Evolutionary conservation across 2,888 invertebrate genomes (phyloP).

Genomic region (Andrena marginata): DNA sequence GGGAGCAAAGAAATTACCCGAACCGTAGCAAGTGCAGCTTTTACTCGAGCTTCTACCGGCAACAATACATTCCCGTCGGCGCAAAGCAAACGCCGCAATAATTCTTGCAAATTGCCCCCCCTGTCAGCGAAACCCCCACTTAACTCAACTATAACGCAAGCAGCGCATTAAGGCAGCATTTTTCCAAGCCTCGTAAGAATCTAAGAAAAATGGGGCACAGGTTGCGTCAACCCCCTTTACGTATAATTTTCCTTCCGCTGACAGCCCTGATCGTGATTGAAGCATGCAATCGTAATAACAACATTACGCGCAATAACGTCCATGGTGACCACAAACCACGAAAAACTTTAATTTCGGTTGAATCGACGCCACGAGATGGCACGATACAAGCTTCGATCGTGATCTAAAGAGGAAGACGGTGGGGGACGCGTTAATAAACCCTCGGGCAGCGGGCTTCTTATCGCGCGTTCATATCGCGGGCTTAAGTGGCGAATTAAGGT

Average conservation of each 20-base stretch:
- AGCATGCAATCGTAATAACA: conserved; percentile 3
- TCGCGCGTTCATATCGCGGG: conserved; percentile 57
- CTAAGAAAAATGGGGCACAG: background rate
- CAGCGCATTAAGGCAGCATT: background rate
- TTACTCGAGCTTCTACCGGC: background rate
- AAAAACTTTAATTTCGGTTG: conserved; percentile 13
- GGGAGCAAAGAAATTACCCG: too few species aligned
- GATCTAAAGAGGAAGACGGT: conserved; percentile 29
- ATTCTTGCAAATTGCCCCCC: background rate
- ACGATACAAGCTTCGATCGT: conserved; percentile 24
- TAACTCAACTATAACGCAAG: background rate
- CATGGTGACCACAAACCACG: background rate
- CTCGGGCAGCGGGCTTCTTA: conserved; percentile 41
- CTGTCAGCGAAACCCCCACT: background rate
- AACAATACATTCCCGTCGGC: background rate
- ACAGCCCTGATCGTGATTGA: background rate
- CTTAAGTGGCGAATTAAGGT: conserved; percentile 68
- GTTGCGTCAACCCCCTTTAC: background rate
- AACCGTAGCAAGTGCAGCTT: background rate
- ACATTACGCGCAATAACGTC: background rate
- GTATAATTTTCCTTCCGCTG: background rate
- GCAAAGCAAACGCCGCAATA: conserved; percentile 1
- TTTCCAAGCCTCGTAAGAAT: background rate
- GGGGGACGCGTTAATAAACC: conserved; percentile 53
- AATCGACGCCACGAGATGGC: background rate